phyloP scores from a whole-genome alignment of 2,888 invertebrate species.

The Beris morrisii region DNA sequence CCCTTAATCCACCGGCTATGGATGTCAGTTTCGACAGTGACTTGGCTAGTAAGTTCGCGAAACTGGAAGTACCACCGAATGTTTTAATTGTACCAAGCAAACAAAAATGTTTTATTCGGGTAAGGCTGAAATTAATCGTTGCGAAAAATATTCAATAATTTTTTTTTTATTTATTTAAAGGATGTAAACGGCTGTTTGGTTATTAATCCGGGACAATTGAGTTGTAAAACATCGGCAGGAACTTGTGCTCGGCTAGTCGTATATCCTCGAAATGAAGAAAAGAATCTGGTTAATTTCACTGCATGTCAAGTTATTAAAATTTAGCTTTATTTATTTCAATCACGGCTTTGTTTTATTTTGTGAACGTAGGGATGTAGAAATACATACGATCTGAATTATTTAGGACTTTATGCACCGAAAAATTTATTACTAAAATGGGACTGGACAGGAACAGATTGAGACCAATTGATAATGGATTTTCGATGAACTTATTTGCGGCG shows the following conservation, averaged over 20 bases:
- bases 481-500: no score
- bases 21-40: constrained; percentile 70
- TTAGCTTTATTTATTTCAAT: constrained; percentile 43
- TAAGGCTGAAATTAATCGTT: constrained; percentile 48
- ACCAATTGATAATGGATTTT: no score
- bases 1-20: constrained; percentile 73
- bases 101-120: constrained; percentile 79
- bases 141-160: background rate
- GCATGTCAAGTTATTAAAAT: constrained; percentile 60
- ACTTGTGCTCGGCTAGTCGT: constrained; percentile 74
- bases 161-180: constrained; percentile 56
- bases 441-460: no score
- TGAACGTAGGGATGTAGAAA: no score
- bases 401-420: no score
- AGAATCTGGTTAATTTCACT: constrained; percentile 53
- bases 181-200: constrained; percentile 76
- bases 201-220: constrained; percentile 82
- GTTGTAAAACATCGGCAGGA: constrained; percentile 74
- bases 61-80: constrained; percentile 75
- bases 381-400: no score
- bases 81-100: constrained; percentile 82
- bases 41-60: constrained; percentile 71
- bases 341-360: no score
- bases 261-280: constrained; percentile 51
- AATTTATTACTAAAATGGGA: no score